These are phyloP conservation scores for Engraulis encrasicolus DNA, from an alignment of 2,113 vertebrate genomes.

Conservation along the genomic window DNA sequence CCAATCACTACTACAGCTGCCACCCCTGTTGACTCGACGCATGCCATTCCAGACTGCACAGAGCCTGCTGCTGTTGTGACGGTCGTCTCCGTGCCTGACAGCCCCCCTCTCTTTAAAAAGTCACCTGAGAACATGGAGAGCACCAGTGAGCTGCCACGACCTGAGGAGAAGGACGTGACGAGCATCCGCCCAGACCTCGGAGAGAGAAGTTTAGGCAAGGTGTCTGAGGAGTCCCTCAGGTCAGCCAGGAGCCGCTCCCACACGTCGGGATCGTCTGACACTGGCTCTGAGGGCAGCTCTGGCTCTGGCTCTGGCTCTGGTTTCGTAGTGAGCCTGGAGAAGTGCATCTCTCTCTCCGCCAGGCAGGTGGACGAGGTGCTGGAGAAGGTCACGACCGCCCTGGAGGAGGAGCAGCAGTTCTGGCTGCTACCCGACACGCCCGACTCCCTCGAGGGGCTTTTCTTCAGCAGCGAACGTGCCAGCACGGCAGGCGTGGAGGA, in stretches of 20 bases:
- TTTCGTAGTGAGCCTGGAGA: neutral
- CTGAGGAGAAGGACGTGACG: neutral
- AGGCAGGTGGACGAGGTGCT: constrained; percentile 30
- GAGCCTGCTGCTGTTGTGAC: too few species aligned
- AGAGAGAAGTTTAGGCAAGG: neutral
- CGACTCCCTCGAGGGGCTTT: neutral
- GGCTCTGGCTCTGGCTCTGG: neutral
- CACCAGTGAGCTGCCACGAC: neutral
- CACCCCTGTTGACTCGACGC: neutral
- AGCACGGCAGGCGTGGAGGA: neutral
- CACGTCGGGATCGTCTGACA: too few species aligned
- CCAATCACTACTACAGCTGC: too few species aligned
- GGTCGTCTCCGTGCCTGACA: neutral
- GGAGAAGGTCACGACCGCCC: neutral
- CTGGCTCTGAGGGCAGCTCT: neutral
- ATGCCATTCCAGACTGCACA: too few species aligned
- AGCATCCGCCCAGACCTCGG: neutral
- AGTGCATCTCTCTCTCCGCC: neutral
- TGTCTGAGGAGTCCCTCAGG: neutral
- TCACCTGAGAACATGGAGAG: neutral
- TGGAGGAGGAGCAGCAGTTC: neutral
- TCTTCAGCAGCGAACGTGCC: too few species aligned
- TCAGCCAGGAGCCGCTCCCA: too few species aligned
- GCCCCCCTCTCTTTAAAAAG: neutral
- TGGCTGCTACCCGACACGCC: neutral